Evolutionary conservation across 2,888 invertebrate genomes (phyloP).

Genomic region (Tuberolachnus salignus): DNA sequence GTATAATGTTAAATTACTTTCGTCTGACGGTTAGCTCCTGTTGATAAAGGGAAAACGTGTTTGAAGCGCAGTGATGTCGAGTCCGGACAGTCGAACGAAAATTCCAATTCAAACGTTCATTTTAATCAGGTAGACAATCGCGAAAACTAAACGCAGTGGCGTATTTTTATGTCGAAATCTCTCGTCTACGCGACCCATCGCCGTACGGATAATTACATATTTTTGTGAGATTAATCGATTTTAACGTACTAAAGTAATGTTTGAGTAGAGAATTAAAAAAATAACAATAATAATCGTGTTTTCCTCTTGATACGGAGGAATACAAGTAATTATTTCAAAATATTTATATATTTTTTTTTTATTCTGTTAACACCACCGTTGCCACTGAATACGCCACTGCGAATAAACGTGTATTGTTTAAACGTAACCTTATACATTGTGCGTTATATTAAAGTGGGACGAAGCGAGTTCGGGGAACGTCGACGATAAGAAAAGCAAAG

Average conservation of each 20-base stretch:
- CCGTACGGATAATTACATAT: background rate
- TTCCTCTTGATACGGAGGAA: too few relatives aligned
- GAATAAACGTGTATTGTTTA: too few relatives aligned
- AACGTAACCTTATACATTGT: background rate
- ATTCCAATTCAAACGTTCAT: slow-evolving; percentile 51
- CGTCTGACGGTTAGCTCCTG: slow-evolving; percentile 18
- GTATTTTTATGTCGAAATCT: too few relatives aligned
- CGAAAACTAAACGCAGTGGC: background rate
- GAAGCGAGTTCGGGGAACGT: background rate
- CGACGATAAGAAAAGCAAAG: slow-evolving; percentile 56
- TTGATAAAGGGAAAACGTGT: slow-evolving; percentile 50
- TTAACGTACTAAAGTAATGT: too few relatives aligned
- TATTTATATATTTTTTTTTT: too few relatives aligned
- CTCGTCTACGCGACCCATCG: too few relatives aligned
- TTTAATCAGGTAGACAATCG: slow-evolving; percentile 36
- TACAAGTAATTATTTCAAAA: too few relatives aligned
- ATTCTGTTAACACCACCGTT: too few relatives aligned
- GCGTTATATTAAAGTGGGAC: slow-evolving; percentile 4
- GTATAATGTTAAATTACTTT: slow-evolving; percentile 9
- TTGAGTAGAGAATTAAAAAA: too few relatives aligned
- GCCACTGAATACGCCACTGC: too few relatives aligned
- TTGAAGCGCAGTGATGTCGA: slow-evolving; percentile 43
- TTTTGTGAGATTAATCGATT: too few relatives aligned
- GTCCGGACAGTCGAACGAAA: slow-evolving; percentile 41
- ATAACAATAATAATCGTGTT: too few relatives aligned